phyloP scores from a whole-genome alignment of 2,888 invertebrate species.

The Ochropleura plecta region DNA sequence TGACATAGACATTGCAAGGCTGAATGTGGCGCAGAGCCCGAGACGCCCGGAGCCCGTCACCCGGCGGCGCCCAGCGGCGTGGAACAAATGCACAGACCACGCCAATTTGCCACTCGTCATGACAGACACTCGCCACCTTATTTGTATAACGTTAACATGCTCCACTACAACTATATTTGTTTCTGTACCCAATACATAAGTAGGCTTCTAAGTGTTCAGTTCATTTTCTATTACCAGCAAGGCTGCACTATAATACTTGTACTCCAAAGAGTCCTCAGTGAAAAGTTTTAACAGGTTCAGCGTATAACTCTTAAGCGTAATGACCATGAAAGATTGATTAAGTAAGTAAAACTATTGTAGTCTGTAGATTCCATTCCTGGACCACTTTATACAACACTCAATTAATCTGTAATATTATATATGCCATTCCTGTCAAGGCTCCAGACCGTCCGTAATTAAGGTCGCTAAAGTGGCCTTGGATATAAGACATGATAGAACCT shows the following conservation, averaged over 20 bases:
- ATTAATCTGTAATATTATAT: conserved; percentile 73
- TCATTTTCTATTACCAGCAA: conserved; percentile 8
- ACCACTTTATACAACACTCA: conserved; percentile 44
- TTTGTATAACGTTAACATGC: conserved; percentile 84
- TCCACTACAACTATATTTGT: conserved; percentile 77
- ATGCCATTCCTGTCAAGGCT: conserved; percentile 73
- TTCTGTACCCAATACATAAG: conserved; percentile 73
- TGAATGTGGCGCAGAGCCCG: conserved; percentile 74
- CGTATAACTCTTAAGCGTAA: not conserved
- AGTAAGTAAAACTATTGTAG: conserved; percentile 6
- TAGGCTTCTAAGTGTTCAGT: conserved; percentile 20
- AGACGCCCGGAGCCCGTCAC: conserved; percentile 62
- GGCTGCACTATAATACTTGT: not conserved
- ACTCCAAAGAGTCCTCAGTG: not conserved
- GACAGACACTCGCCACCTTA: conserved; percentile 81
- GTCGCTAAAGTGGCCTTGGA: conserved; percentile 85
- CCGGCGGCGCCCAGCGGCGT: conserved; percentile 67
- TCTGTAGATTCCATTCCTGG: no score
- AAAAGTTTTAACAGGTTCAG: not conserved
- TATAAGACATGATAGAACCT: conserved; percentile 79
- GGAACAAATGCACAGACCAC: conserved; percentile 84
- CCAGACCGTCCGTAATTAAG: conserved; percentile 82
- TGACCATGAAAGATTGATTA: conserved; percentile 1
- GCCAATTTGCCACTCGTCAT: conserved; percentile 86
- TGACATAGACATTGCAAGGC: conserved; percentile 84